Evolutionary conservation across 2,888 invertebrate species (phyloP), one percentile per base, ranked within the genome.

Genomic region (Criorhina ranunculi): DNA sequence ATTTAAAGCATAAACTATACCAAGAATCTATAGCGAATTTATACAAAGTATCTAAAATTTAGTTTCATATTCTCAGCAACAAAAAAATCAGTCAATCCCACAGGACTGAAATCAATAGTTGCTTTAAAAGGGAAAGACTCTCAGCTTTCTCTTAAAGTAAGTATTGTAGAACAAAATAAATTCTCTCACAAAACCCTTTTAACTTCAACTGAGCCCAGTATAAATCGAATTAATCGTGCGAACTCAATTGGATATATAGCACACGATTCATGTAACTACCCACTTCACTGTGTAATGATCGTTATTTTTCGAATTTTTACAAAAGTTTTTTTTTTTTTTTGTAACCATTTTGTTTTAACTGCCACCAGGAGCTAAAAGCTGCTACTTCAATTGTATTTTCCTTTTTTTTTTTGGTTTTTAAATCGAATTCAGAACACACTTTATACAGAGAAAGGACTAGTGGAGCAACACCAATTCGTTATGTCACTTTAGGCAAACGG

Each of bases 401-500:
- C 15, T 11, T 12, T 62, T 64, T 11, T 60, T 40, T n/a, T 5
- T 11, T 51, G 9, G 29, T 31, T 17, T 5, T 31, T 9, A 70
- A 72, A 60, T 69, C 35, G 51, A 40, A 51, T 60, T 35, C 37
- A 49, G 46, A 12, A 40, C 44, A 35, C 24, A 59, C 44, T 57
- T 11, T 57, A 57, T 46, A 29, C 5, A 31, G 19, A 17, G 29
- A 12, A 53, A 24, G 24, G 24, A 24, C 24, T 24, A 4, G 40
- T 33, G 49, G 11, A 51, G 49, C 66, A 59, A 37, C 69, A 73
- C 55, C 86, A 81, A 86, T 81, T 86, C 72, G 73, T 75, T 73
- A 78, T 78, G 86, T 73, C 78, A 78, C 66, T 80, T 72, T 66
- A 53, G 35, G 80, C 66, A 60, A 76, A 62, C 46, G 70, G 62